Evolutionary conservation across 2,888 invertebrate species (phyloP).

Genomic region (Metellina segmentata): DNA sequence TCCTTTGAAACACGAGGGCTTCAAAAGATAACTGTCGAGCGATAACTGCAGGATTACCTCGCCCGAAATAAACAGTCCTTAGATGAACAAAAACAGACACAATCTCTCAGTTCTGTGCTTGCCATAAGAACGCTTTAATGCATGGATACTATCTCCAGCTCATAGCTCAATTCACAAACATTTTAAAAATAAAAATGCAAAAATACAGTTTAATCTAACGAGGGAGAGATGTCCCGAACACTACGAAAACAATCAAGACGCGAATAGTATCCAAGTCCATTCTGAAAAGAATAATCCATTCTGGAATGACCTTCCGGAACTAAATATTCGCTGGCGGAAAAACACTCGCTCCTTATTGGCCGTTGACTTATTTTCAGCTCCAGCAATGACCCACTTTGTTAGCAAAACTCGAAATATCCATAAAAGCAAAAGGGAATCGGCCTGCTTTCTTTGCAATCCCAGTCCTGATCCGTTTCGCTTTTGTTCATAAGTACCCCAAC

Average conservation of each 20-base stretch:
- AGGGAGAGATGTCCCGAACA: too few species aligned
- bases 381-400: neutral
- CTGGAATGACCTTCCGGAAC: neutral
- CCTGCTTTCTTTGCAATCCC: neutral
- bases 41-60: too few species aligned
- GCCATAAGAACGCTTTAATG: too few species aligned
- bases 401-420: neutral
- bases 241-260: neutral
- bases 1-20: too few species aligned
- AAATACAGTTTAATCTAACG: too few species aligned
- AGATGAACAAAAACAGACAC: too few species aligned
- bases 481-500: constrained; percentile 6
- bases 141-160: too few species aligned
- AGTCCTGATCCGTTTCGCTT: neutral
- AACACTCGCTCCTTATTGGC: neutral
- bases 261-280: neutral
- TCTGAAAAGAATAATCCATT: neutral
- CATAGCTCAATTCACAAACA: too few species aligned
- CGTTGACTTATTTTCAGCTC: neutral
- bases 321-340: neutral
- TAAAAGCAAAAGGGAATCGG: neutral
- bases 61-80: too few species aligned
- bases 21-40: too few species aligned
- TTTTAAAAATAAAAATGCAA: too few species aligned
- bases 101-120: too few species aligned